Evolutionary conservation across 2,113 vertebrate genomes (phyloP), one percentile per base, ranked within the genome.

Genomic region (Dolichotis patagonum): DNA sequence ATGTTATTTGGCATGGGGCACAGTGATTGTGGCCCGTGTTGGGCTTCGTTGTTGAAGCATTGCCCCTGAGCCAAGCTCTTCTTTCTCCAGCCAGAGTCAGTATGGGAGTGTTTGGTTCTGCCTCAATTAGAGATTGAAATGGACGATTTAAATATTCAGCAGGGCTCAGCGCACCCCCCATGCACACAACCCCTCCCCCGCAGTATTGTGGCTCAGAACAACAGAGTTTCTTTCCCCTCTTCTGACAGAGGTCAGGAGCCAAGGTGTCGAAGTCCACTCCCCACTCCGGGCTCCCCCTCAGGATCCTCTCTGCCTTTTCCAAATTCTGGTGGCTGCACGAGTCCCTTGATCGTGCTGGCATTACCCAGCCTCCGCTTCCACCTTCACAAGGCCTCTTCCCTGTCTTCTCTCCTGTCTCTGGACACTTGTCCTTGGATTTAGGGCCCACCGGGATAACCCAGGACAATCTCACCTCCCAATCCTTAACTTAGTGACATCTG

Each of bases 31-130:
- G 30, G 14, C 67, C 5, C 1, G 0, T 32, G 75, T 75, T 24
- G 38, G 71, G 22, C 41, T 43, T 75, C 11, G 5, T 28, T 46
- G 43, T 46, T 49, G 28, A 78, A 16, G 43, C 14, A 8, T 49
- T 49, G 73, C 11, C 24, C 22, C 41, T 14, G 41, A 75, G 73
- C 26, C 3, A 11, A 78, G 43, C 16, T 17, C 7, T 17, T 7
- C 3, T 20, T 52, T 35, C 77, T 80, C 30, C 77, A 52, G 46
- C 16, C 28, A 52, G 46, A 80, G 49, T 49, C 49, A 20, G 19
- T 30, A 80, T 63, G 43, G 62, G 93, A 84, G 75, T 73, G 3
- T 93, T 90, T 84, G 86, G 32, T 91, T 91, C 69, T 80, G 9
- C 8, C 75, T 95, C 52, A 49, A 12, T 84, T 58, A 71, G 32